A percentile compares a stretch with the other conserved stretches of the same genome.
phyloP scores from a whole-genome alignment of 2,113 vertebrate genomes.

The Hiodon tergisus region DNA sequence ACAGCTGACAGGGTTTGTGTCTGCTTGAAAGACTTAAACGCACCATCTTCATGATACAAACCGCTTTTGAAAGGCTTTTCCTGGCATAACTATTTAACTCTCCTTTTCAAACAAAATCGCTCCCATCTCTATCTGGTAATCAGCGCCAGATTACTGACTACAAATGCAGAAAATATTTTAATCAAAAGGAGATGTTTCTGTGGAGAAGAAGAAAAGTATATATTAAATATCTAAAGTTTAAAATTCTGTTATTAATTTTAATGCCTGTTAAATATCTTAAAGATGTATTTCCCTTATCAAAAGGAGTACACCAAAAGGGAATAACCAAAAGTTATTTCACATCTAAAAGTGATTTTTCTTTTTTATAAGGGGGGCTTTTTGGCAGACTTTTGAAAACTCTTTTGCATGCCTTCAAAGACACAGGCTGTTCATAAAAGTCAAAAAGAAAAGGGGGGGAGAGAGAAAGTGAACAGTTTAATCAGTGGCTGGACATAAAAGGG shows the following conservation, averaged over 20 bases:
- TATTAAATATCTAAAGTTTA: conserved; percentile 46
- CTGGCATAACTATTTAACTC: conserved; percentile 34
- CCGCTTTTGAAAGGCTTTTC: conserved; percentile 31
- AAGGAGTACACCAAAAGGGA: conserved; percentile 38
- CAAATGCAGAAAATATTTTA: conserved; percentile 48
- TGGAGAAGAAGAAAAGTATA: conserved; percentile 39
- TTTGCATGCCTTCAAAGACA: conserved; percentile 47
- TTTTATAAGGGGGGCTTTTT: conserved; percentile 38
- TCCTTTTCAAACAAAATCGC: conserved; percentile 23
- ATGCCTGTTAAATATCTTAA: conserved; percentile 55
- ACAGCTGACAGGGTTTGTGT: conserved; percentile 30
- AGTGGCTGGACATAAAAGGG: conserved; percentile 46
- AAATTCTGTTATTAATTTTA: conserved; percentile 50
- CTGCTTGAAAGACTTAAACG: conserved; percentile 28
- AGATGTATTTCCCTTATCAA: conserved; percentile 52
- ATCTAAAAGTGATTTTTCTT: conserved; percentile 33
- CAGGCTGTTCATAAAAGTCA: conserved; percentile 45
- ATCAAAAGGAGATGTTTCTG: conserved; percentile 49
- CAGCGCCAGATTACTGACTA: conserved; percentile 42
- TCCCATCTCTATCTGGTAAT: conserved; percentile 36
- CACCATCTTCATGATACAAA: conserved; percentile 37
- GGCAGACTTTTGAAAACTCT: conserved; percentile 46
- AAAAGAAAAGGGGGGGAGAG: conserved; percentile 29
- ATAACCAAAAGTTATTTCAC: conserved; percentile 42
- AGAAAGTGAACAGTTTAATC: conserved; percentile 51